Evolutionary conservation across 64 coral and sea anemone genomes (phyloP), one percentile per base, ranked within the genome.

Genomic region (Porites lutea): DNA sequence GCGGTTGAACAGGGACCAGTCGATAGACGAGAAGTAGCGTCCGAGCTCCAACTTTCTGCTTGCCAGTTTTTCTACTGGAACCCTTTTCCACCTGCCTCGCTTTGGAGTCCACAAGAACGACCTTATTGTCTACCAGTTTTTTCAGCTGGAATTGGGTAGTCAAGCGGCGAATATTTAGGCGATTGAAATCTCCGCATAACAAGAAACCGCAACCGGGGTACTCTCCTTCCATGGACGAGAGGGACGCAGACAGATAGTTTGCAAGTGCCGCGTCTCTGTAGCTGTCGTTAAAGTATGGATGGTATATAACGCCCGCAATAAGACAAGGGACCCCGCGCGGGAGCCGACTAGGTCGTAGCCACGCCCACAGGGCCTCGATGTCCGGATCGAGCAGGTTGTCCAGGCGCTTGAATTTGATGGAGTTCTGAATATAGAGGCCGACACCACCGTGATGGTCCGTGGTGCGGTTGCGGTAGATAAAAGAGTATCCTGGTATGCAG

Each of bases 121-220:
- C 71, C 13, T 76, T 89, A 76, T 89, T 89, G 13, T 15, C 27
- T 37, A 76, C 87, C 3, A 89, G 87, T 65, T 89, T 52, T 48
- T 89, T 89, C 18, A 88, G 71, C 57, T 59, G 18, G 47, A 88
- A 88, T 59, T 88, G 86, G 50, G 70, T 61, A 15, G 50, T 60
- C 8, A 76, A 27, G 45, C 86, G 71, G 46, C 3, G 23, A 61
- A 75, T 88, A 61, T 88, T 16, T 58, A 88, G 71, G 53, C 71
- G 86, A 23, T 88, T 88, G 72, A 88, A 88, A 27, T 88, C 86
- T 7, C 86, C 86, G 27, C 86, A 88, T 12, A 88, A 61, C 51
- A 83, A 14, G 5, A 83, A 65, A 22, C 80, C 9, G 80, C 75
- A 50, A 78, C 75, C 12, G 47, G 45, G 75, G 45, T 78, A 86